Conservation (phyloP, 2,888 invertebrate genomes). For the Ecliptopera silaceata region DNA sequence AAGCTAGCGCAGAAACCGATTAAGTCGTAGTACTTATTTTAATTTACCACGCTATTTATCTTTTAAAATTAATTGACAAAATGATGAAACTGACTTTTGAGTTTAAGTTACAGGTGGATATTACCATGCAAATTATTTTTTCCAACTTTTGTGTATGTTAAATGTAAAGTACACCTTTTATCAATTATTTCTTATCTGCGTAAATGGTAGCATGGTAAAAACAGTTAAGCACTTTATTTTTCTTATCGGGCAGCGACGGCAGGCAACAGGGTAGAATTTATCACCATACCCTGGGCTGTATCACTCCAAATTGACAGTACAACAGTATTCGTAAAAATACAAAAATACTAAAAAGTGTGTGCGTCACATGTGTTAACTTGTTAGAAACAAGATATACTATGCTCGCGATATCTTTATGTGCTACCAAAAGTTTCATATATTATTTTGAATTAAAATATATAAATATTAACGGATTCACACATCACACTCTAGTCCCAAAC, state of each 20-base stretch:
- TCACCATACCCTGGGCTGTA: constrained; percentile 35
- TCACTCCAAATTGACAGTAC: constrained; percentile 7
- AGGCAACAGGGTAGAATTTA: constrained; percentile 58
- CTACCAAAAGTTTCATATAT: too few species aligned
- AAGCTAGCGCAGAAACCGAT: constrained; percentile 37
- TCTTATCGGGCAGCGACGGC: constrained; percentile 44
- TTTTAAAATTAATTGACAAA: constrained; percentile 17
- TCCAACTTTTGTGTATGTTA: not conserved
- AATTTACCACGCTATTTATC: constrained; percentile 39
- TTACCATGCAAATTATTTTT: not conserved
- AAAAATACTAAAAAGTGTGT: not conserved
- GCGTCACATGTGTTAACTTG: not conserved
- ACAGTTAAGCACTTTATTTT: constrained; percentile 48
- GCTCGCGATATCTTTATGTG: too few species aligned
- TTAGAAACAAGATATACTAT: too few species aligned
- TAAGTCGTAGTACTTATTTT: constrained; percentile 37
- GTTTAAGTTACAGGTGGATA: not conserved
- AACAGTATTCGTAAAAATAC: not conserved
- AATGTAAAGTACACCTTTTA: constrained; percentile 4
- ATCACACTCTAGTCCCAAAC: too few species aligned
- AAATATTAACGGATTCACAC: too few species aligned
- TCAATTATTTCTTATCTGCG: constrained; percentile 19
- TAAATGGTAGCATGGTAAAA: constrained; percentile 32
- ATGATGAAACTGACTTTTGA: constrained; percentile 21
- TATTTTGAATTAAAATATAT: too few species aligned